These are phyloP conservation scores for Zaprionus taronus DNA, from an alignment of 1,140 invertebrate species.

Conservation along the genomic window DNA sequence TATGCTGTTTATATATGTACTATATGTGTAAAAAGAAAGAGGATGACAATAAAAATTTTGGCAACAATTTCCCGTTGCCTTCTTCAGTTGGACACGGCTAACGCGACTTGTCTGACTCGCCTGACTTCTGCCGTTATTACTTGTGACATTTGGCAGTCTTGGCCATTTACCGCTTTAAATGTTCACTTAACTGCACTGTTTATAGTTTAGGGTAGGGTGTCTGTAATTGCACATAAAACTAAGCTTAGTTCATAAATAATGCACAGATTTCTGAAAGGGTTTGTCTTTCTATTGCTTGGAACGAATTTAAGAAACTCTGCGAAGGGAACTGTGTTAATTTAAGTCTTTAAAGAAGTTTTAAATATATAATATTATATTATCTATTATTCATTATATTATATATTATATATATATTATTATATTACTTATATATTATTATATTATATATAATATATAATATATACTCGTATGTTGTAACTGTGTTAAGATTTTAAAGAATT, in stretches of 20 bases:
- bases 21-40: neutral
- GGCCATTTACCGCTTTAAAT: slow-evolving; percentile 15
- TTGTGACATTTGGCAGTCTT: slow-evolving; percentile 15
- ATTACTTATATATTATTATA: too few relatives aligned
- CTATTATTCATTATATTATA: too few relatives aligned
- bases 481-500: too few relatives aligned
- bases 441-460: too few relatives aligned
- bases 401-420: too few relatives aligned
- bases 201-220: neutral
- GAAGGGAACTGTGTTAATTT: neutral
- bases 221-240: neutral
- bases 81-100: neutral
- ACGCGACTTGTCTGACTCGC: neutral
- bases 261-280: neutral
- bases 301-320: neutral
- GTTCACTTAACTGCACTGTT: neutral
- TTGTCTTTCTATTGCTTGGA: neutral
- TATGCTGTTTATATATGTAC: neutral
- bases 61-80: slow-evolving; percentile 54
- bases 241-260: neutral
- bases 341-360: neutral
- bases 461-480: too few relatives aligned
- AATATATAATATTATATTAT: too few relatives aligned
- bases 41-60: slow-evolving; percentile 52
- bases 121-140: slow-evolving; percentile 4